A percentile compares a stretch with the other conserved stretches of the same genome.
Conservation (phyloP, 2,888 invertebrate species). For the Standfussiana lucernea region DNA sequence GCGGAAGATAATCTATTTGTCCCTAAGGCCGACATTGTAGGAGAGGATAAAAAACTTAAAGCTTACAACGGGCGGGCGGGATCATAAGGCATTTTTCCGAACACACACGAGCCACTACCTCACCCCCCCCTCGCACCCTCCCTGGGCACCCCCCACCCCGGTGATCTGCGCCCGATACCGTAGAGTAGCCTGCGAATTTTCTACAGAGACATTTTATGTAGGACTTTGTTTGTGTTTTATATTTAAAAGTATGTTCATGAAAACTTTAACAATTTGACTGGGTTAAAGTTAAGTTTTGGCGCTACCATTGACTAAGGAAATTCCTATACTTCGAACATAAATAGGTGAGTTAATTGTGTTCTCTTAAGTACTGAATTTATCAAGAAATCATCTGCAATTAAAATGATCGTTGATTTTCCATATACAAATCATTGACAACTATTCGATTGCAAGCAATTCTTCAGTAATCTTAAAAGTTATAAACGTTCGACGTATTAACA, state of each 20-base stretch:
- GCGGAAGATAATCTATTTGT: constrained; percentile 67
- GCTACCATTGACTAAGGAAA: neutral
- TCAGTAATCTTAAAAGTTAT: neutral
- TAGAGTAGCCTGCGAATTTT: constrained; percentile 76
- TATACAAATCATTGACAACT: neutral
- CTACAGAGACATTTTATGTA: constrained; percentile 67
- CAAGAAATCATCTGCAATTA: neutral
- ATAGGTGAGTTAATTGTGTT: neutral
- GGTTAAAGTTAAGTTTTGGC: too few relatives aligned
- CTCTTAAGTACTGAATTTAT: neutral
- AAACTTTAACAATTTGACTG: neutral
- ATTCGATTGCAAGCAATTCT: neutral
- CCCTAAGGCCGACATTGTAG: constrained; percentile 73
- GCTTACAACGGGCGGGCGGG: constrained; percentile 76
- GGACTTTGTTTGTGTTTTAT: neutral
- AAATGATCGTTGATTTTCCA: neutral
- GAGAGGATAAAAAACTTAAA: constrained; percentile 81
- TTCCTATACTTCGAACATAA: neutral
- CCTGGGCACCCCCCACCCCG: constrained; percentile 70
- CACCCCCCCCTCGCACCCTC: constrained; percentile 69
- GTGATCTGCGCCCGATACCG: constrained; percentile 86
- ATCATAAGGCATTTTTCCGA: constrained; percentile 90
- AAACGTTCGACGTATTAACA: neutral
- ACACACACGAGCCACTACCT: constrained; percentile 83
- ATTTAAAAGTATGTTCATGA: neutral